Base-by-base conservation (phyloP, 2,888 invertebrate genomes). In the Nymphalis c-album region DNA sequence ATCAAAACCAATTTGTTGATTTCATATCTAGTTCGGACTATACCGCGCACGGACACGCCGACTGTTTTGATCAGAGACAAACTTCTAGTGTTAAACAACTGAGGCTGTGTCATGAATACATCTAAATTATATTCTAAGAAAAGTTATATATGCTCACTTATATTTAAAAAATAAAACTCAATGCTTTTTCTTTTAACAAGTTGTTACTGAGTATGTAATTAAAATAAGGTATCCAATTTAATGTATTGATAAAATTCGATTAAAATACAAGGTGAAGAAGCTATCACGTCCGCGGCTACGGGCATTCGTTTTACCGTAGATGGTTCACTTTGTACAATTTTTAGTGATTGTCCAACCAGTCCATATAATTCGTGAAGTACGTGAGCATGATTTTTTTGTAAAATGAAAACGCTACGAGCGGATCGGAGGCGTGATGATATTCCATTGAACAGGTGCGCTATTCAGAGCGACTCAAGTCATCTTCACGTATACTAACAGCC, bases 341-440 rank as follows among this genome's bases (percentile, higher is more conserved):
- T 83, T 78, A 81, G 81, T 81, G 79, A 80, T 82, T 82, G 81
- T 81, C 84, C 82, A 82, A 80, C 79, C 83, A 80, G 81, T 80
- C 86, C 84, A 87, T 88, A 84, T 86, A 87, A 88, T 88, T 90
- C 86, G 88, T 86, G 85, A 83, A 77, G 81, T 83, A 90, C 90
- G 91, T 90, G 90, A 89, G 86, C 77, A 85, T 85, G 78, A 79
- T 82, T 85, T 86, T n/a, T 80, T 81, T 85, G 84, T 82, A 66
- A 63, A 74, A 73, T 71, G 71, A 63, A n/a, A 72, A 69, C 70
- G 71, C 71, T 66, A 67, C 81, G 79, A 78, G 77, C 80, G 80
- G 80, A 80, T 76, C 75, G 73, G 75, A 77, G 74, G 75, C 85
- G 83, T 85, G 85, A 88, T 85, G 80, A 88, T 86, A 87, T 86